These are phyloP conservation scores for Leptatherina wallacei DNA, from an alignment of 2,797 vertebrate species.

Conservation along the genomic window DNA sequence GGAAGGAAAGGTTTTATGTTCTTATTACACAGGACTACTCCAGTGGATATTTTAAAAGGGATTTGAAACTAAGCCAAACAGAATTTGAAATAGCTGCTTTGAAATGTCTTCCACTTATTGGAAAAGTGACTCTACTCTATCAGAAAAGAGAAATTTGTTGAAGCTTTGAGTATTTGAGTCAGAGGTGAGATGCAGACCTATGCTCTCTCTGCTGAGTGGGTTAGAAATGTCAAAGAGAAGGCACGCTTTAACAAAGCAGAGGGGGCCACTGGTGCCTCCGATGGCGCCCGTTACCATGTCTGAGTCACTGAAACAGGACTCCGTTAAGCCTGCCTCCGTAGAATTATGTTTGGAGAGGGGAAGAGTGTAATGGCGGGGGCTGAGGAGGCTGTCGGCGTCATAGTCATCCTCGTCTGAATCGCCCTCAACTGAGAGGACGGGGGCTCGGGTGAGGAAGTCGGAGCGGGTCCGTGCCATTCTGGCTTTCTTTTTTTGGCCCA, in stretches of 20 bases:
- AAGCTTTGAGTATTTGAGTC: constrained; percentile 65
- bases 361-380: constrained; percentile 85
- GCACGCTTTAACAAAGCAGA: constrained; percentile 63
- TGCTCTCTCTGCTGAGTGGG: constrained; percentile 73
- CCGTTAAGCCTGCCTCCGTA: constrained; percentile 83
- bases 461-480: constrained; percentile 98
- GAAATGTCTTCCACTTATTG: constrained; percentile 44
- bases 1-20: background rate
- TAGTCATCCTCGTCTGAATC: constrained; percentile 95
- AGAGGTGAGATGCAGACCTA: constrained; percentile 62
- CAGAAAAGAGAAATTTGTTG: constrained; percentile 27
- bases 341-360: constrained; percentile 85
- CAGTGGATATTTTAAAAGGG: constrained; percentile 29
- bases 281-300: constrained; percentile 94
- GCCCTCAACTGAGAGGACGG: constrained; percentile 88
- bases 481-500: constrained; percentile 96
- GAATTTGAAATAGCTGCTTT: constrained; percentile 6
- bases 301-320: constrained; percentile 98
- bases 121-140: constrained; percentile 16
- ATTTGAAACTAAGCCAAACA: background rate
- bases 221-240: constrained; percentile 81
- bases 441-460: constrained; percentile 97
- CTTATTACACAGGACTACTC: background rate
- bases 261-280: constrained; percentile 46
- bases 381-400: constrained; percentile 85